Percentiles rank a stretch among this genome's conserved stretches.
Conservation (phyloP, 1,140 invertebrate species). For the Calephelis virginiensis region DNA sequence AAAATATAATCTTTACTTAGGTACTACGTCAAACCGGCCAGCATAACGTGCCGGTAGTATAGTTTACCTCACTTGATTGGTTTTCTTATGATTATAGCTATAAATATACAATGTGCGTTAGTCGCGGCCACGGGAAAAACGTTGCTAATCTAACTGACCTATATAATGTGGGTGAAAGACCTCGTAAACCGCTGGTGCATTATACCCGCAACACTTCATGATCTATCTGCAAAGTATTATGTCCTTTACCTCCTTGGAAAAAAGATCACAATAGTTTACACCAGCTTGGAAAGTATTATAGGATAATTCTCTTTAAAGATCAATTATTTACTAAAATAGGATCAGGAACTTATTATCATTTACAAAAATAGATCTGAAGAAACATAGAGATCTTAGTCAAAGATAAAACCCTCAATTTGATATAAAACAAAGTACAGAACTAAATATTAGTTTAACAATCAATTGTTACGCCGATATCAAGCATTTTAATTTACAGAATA, state of each 20-base stretch:
- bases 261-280: slow-evolving; percentile 40
- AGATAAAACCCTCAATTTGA: too few relatives aligned
- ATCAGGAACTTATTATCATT: neutral
- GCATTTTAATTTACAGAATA: too few relatives aligned
- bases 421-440: too few relatives aligned
- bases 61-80: too few relatives aligned
- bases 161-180: slow-evolving; percentile 75
- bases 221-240: slow-evolving; percentile 42
- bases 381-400: neutral
- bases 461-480: too few relatives aligned
- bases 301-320: slow-evolving; percentile 62
- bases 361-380: neutral
- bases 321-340: slow-evolving; percentile 30
- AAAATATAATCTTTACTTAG: too few relatives aligned
- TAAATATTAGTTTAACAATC: too few relatives aligned
- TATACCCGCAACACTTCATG: slow-evolving; percentile 41
- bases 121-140: slow-evolving; percentile 41
- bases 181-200: slow-evolving; percentile 71
- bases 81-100: neutral
- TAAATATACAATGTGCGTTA: slow-evolving; percentile 20
- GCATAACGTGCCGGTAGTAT: too few relatives aligned
- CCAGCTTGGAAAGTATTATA: slow-evolving; percentile 30
- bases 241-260: slow-evolving; percentile 38
- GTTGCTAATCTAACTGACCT: slow-evolving; percentile 74
- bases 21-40: too few relatives aligned